Evolutionary conservation across 2,888 invertebrate genomes (phyloP).

Genomic region (Amblyteles armatorius): DNA sequence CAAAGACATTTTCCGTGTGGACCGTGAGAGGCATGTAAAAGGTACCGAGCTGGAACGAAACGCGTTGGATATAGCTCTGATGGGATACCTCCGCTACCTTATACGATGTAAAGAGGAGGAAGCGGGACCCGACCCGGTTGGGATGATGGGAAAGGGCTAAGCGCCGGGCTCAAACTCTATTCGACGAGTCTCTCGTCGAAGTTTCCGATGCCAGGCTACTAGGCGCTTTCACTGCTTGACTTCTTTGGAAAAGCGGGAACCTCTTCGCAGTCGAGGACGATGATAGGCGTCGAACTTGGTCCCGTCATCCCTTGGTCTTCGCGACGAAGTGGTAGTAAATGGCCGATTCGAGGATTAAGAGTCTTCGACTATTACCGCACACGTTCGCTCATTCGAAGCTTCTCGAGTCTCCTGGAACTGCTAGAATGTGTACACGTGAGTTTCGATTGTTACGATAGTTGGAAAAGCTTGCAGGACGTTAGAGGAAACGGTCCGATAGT

Average conservation of each 20-base stretch:
- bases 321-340: background rate
- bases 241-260: conserved; percentile 52
- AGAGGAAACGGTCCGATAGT: too few species aligned
- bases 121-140: conserved; percentile 22
- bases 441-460: conserved; percentile 1
- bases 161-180: conserved; percentile 53
- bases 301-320: conserved; percentile 9
- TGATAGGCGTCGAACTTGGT: conserved; percentile 61
- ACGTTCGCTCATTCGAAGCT: conserved; percentile 7
- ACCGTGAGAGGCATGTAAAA: conserved; percentile 42
- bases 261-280: conserved; percentile 18
- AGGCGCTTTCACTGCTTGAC: conserved; percentile 47
- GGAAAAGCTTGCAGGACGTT: background rate
- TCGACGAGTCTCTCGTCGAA: conserved; percentile 48
- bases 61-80: conserved; percentile 42
- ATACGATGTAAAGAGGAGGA: conserved; percentile 1
- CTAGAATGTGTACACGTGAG: background rate
- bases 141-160: conserved; percentile 57
- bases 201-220: conserved; percentile 23
- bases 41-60: conserved; percentile 61
- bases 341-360: conserved; percentile 33
- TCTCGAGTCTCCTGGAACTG: background rate
- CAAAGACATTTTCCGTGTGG: conserved; percentile 47
- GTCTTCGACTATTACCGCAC: conserved; percentile 19
- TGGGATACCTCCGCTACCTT: conserved; percentile 13